These are phyloP conservation scores for Drosophila sproati DNA, from an alignment of 1,140 invertebrate species.

Conservation along the genomic window DNA sequence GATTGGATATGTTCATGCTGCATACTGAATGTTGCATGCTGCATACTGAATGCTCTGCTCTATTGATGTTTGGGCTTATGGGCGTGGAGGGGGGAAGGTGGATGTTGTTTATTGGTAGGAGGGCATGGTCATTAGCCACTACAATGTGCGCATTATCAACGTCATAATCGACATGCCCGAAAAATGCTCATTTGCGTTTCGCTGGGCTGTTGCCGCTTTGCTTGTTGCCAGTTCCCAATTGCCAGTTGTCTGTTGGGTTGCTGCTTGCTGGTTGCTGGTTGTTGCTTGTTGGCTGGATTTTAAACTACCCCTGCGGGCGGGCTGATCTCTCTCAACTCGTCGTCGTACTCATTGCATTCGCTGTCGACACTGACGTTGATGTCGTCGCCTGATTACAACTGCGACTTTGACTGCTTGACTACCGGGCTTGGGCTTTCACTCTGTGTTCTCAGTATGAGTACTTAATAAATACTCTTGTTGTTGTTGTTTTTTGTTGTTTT, in stretches of 20 bases:
- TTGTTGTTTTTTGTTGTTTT: neutral
- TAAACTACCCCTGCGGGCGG: constrained; percentile 49
- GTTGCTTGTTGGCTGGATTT: constrained; percentile 27
- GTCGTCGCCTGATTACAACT: constrained; percentile 53
- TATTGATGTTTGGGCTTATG: too few relatives aligned
- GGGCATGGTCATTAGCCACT: constrained; percentile 24
- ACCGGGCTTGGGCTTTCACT: constrained; percentile 45
- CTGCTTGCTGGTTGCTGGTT: constrained; percentile 18
- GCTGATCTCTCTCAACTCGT: constrained; percentile 48
- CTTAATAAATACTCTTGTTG: constrained; percentile 30
- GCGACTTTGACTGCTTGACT: constrained; percentile 57
- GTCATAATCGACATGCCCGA: constrained; percentile 51
- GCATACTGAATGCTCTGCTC: neutral
- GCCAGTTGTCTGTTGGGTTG: neutral
- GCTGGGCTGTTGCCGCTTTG: neutral
- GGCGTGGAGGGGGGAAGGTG: too few relatives aligned
- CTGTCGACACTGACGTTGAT: constrained; percentile 10
- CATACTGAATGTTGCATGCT: neutral
- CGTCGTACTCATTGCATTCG: constrained; percentile 27
- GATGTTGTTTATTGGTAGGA: neutral
- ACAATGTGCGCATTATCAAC: constrained; percentile 40
- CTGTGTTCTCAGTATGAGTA: constrained; percentile 7
- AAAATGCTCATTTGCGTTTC: constrained; percentile 40
- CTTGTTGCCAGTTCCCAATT: neutral
- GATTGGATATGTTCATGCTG: neutral